These are phyloP conservation scores for Pyrrhosoma nymphula DNA, from an alignment of 2,888 invertebrate genomes.

Conservation along the genomic window DNA sequence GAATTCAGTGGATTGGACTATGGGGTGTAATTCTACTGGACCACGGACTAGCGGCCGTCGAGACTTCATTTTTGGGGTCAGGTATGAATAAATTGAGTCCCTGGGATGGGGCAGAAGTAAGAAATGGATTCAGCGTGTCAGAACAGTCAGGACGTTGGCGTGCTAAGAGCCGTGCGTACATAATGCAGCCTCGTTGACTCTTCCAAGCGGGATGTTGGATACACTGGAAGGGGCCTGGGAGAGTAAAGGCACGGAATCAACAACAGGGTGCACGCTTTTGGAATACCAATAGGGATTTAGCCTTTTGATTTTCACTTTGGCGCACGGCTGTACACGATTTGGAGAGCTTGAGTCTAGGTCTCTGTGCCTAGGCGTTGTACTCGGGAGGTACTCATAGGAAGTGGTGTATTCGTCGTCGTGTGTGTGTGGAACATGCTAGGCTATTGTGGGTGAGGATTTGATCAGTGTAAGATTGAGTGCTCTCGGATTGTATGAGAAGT, in stretches of 20 bases:
- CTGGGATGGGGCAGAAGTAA: not conserved
- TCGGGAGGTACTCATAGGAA: not conserved
- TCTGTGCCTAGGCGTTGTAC: not conserved
- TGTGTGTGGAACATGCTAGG: not conserved
- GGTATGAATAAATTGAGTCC: not conserved
- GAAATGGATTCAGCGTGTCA: not conserved
- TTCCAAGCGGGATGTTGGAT: conserved; percentile 63
- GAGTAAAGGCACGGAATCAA: conserved; percentile 22
- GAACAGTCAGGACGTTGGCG: conserved; percentile 34
- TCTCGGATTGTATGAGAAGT: not conserved
- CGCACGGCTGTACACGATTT: conserved; percentile 7
- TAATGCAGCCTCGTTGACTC: conserved; percentile 12
- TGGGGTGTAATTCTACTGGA: not conserved
- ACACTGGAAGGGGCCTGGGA: not conserved
- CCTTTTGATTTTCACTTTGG: conserved; percentile 61
- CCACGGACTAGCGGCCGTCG: not conserved
- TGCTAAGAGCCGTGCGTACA: conserved; percentile 53
- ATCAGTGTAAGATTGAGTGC: not conserved
- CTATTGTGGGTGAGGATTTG: not conserved
- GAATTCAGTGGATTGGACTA: not conserved
- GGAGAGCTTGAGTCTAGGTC: not conserved
- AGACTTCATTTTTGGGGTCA: not conserved
- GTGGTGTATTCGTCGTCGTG: not conserved
- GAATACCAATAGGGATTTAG: conserved; percentile 58
- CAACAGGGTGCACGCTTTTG: conserved; percentile 44